Evolutionary conservation across 2,113 vertebrate genomes (phyloP).

Genomic region (Emberiza fucata): DNA sequence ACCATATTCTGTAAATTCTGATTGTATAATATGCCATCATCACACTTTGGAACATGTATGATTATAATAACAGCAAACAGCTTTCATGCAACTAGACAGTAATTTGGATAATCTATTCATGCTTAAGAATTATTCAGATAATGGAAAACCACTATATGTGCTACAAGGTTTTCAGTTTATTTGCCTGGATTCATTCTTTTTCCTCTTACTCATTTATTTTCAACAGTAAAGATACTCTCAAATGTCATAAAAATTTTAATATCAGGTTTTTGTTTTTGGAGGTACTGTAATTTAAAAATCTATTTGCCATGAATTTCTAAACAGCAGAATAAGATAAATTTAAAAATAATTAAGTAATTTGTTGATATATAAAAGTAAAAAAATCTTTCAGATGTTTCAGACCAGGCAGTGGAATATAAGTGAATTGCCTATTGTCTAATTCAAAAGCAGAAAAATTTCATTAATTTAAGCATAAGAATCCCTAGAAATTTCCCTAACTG

Average conservation of each 20-base stretch:
- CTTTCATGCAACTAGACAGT: background rate
- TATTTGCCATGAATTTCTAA: background rate
- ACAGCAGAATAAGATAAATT: background rate
- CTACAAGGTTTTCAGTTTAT: background rate
- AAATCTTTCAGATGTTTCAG: background rate
- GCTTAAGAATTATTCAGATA: background rate
- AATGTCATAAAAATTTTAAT: background rate
- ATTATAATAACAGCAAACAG: background rate
- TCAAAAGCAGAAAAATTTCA: background rate
- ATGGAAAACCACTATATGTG: background rate
- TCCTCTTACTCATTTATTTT: background rate
- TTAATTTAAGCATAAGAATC: background rate
- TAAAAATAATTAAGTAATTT: background rate
- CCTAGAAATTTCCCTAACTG: background rate
- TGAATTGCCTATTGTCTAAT: background rate
- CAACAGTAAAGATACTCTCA: background rate
- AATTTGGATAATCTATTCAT: background rate
- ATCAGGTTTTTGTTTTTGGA: background rate
- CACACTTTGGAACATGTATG: background rate
- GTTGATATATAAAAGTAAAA: background rate
- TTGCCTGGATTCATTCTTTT: background rate
- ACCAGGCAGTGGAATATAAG: background rate
- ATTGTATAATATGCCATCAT: background rate
- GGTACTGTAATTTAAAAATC: background rate
- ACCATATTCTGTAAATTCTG: background rate